phyloP scores from a whole-genome alignment of 2,797 vertebrate species.

The Enteromius thamalakanensis region DNA sequence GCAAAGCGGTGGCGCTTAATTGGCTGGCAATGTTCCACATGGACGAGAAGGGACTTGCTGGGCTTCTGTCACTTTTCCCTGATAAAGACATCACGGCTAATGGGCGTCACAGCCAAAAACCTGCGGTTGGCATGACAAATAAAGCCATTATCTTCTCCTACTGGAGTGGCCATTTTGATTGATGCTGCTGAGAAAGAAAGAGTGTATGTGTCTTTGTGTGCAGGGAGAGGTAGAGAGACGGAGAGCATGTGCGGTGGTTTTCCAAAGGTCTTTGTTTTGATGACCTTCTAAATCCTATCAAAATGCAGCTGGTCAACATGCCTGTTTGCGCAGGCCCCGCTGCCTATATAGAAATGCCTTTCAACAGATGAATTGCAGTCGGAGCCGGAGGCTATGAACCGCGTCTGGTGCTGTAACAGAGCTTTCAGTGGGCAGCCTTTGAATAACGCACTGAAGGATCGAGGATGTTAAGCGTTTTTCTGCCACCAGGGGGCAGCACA shows the following conservation, averaged over 20 bases:
- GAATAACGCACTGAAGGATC: neutral
- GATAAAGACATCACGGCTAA: conserved; percentile 80
- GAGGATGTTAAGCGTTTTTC: conserved; percentile 56
- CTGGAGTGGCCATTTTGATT: conserved; percentile 78
- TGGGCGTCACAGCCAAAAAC: conserved; percentile 70
- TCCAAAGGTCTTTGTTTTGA: conserved; percentile 61
- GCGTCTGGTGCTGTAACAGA: conserved; percentile 28
- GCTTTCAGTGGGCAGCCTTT: conserved; percentile 42
- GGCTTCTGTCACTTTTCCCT: conserved; percentile 76
- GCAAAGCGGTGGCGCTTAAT: conserved; percentile 67
- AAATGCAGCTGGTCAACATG: conserved; percentile 64
- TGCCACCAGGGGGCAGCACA: conserved; percentile 82
- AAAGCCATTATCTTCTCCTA: conserved; percentile 79
- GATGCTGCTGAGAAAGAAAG: conserved; percentile 70
- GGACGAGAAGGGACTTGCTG: conserved; percentile 66
- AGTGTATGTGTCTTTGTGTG: conserved; percentile 23
- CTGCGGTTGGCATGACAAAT: conserved; percentile 79
- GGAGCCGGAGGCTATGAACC: conserved; percentile 42
- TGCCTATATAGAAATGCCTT: conserved; percentile 57
- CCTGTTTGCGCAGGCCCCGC: conserved; percentile 51
- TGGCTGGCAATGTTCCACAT: conserved; percentile 74
- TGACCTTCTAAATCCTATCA: conserved; percentile 67
- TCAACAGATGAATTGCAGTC: conserved; percentile 54
- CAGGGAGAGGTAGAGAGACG: conserved; percentile 44
- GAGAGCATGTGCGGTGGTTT: conserved; percentile 50